phyloP scores from a whole-genome alignment of 2,113 vertebrate species.

The Rhynchomys soricoides region DNA sequence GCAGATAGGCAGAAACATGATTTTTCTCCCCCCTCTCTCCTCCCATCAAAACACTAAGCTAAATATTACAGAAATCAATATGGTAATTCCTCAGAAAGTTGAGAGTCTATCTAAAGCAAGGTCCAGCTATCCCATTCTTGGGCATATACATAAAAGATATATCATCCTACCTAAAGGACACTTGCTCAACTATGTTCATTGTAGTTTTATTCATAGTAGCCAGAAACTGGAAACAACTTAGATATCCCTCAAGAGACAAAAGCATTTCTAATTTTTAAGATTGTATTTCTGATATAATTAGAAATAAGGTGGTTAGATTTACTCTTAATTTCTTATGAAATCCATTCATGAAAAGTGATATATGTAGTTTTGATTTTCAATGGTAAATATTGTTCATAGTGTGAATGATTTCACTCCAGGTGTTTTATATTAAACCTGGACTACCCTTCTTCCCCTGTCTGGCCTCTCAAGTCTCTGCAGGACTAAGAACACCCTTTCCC shows the following conservation, averaged over 20 bases:
- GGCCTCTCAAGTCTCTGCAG: too few relatives aligned
- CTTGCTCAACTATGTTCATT: background rate
- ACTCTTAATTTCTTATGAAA: background rate
- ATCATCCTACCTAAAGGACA: background rate
- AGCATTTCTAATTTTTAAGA: background rate
- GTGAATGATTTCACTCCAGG: background rate
- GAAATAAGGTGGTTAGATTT: background rate
- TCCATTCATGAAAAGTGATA: background rate
- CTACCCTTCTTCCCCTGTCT: too few relatives aligned
- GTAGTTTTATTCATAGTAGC: background rate
- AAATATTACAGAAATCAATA: background rate
- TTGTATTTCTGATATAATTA: background rate
- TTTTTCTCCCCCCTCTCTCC: too few relatives aligned
- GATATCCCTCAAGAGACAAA: background rate
- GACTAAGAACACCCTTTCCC: too few relatives aligned
- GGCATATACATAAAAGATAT: rapidly evolving
- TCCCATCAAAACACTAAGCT: background rate
- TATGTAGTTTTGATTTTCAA: background rate
- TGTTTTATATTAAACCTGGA: background rate
- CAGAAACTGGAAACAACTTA: background rate
- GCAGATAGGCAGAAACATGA: too few relatives aligned
- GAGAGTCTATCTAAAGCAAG: background rate
- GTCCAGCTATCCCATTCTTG: background rate
- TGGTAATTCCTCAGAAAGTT: background rate
- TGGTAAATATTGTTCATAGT: background rate